phyloP scores from a whole-genome alignment of 2,797 vertebrate species.

The Rallus crepitans region DNA sequence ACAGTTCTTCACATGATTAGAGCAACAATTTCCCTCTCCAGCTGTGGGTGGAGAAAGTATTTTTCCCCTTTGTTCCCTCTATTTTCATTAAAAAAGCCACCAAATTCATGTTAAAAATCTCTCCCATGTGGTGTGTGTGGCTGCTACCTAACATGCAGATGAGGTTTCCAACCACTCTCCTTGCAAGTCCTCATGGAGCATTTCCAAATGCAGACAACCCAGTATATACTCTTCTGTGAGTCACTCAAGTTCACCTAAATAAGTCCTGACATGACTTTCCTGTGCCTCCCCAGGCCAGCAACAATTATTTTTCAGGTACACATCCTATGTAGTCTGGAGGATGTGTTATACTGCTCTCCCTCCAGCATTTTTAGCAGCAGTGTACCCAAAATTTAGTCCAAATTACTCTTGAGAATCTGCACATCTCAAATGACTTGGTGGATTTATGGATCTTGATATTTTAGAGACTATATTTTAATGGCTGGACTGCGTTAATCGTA shows the following conservation, averaged over 20 bases:
- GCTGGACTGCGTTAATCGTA: not conserved
- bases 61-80: not conserved
- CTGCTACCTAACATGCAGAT: not conserved
- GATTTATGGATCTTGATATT: constrained; percentile 21
- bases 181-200: not conserved
- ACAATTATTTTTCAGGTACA: not conserved
- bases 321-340: not conserved
- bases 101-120: not conserved
- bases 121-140: not conserved
- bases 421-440: not conserved
- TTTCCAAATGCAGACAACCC: not conserved
- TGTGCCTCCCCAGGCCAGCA: not conserved
- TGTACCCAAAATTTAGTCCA: not conserved
- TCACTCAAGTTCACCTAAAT: not conserved
- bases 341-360: not conserved
- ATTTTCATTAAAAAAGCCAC: not conserved
- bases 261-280: not conserved
- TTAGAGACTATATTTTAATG: constrained; percentile 18
- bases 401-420: constrained; percentile 5
- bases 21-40: not conserved
- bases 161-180: not conserved
- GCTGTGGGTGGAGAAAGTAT: not conserved
- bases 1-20: not conserved
- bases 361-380: not conserved
- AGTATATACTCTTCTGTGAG: not conserved